A percentile compares a stretch with the other conserved stretches of the same genome.
Conservation (phyloP, 53 echinoderm and acorn worm genomes). For the Holothuria scabra region DNA sequence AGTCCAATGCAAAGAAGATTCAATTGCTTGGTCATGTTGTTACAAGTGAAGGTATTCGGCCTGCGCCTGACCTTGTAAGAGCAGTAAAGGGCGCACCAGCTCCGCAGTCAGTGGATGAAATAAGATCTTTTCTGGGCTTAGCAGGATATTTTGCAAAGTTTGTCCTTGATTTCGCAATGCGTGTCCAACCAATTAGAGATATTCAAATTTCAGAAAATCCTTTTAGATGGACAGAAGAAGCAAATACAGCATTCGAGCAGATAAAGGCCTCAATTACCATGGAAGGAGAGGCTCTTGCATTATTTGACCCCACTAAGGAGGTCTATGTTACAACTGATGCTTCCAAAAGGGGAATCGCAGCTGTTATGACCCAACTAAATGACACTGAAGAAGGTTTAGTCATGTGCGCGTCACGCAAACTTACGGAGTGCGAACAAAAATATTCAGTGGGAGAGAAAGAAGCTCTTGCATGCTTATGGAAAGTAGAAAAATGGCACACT, state of each 20-base stretch:
- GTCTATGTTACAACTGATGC: too few relatives aligned
- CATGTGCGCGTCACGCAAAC: too few relatives aligned
- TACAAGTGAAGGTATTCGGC: not conserved
- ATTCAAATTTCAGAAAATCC: not conserved
- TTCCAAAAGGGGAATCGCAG: too few relatives aligned
- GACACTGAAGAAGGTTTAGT: too few relatives aligned
- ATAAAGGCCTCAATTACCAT: not conserved
- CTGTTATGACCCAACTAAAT: too few relatives aligned
- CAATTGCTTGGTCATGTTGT: not conserved
- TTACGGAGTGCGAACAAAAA: too few relatives aligned
- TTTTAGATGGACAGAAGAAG: not conserved
- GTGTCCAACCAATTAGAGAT: not conserved
- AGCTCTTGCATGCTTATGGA: too few relatives aligned
- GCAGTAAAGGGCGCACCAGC: not conserved
- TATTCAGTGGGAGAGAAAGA: too few relatives aligned
- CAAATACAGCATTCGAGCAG: not conserved
- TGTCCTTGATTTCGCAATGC: not conserved
- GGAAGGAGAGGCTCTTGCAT: not conserved
- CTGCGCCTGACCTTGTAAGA: not conserved
- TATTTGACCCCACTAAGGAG: not conserved
- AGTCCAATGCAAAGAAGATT: not conserved
- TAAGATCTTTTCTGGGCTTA: conserved; percentile 9
- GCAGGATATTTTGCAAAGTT: conserved; percentile 10
- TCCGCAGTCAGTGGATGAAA: conserved; percentile 8
- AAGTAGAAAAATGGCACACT: too few relatives aligned